Conservation (phyloP, 23 tunicate species). For the Phallusia fumigata region DNA sequence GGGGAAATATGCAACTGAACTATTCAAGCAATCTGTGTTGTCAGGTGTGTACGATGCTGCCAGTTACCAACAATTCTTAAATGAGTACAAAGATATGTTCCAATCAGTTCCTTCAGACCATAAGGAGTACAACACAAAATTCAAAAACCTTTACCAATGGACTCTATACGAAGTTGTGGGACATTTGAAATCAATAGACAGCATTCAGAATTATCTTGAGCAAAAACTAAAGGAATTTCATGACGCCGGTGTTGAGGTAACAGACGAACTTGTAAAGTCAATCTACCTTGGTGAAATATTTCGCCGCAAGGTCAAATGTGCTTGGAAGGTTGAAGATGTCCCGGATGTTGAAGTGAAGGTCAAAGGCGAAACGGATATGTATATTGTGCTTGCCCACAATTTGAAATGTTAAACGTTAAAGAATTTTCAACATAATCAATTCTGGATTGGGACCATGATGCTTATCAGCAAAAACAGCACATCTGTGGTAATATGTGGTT, state of each 20-base stretch:
- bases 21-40: neutral
- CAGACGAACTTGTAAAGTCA: neutral
- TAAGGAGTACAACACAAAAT: neutral
- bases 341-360: neutral
- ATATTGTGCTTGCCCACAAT: neutral
- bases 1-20: neutral
- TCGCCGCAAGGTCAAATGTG: neutral
- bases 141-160: neutral
- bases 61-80: neutral
- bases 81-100: neutral
- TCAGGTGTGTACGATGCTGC: neutral
- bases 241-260: neutral
- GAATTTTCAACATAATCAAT: too few species aligned
- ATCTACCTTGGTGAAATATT: neutral
- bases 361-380: neutral
- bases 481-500: too few species aligned
- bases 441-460: too few species aligned
- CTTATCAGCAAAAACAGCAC: too few species aligned
- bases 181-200: neutral
- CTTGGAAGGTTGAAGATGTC: neutral
- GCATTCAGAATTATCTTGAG: neutral
- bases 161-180: neutral
- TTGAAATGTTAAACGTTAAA: neutral
- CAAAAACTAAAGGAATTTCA: neutral
- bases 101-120: neutral